Evolutionary conservation across 2,797 vertebrate species (phyloP).

Genomic region (Acestrorhynchus altus): DNA sequence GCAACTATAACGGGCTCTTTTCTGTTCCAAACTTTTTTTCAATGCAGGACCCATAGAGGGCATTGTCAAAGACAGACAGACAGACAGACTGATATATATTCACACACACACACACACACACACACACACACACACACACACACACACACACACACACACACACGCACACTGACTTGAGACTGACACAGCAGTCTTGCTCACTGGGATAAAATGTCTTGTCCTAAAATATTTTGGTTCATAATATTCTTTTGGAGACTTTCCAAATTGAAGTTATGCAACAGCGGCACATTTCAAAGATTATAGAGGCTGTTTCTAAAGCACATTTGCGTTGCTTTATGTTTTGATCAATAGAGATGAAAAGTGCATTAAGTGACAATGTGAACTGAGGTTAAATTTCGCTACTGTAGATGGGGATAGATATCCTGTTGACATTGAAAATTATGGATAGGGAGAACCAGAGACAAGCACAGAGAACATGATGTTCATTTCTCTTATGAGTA

Average conservation of each 20-base stretch:
- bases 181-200: neutral
- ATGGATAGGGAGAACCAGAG: slow-evolving; percentile 3
- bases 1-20: slow-evolving; percentile 26
- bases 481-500: too few relatives aligned
- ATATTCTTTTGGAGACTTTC: neutral
- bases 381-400: neutral
- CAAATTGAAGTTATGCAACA: neutral
- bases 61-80: slow-evolving; percentile 10
- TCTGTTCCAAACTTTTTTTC: slow-evolving; percentile 26
- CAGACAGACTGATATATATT: neutral
- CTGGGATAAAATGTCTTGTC: neutral
- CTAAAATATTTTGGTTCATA: neutral
- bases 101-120: neutral
- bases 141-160: neutral
- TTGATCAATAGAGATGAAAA: slow-evolving; percentile 8
- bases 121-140: neutral
- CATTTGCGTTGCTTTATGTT: neutral
- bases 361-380: slow-evolving; percentile 2
- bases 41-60: slow-evolving; percentile 9
- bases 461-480: slow-evolving; percentile 2
- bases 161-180: neutral
- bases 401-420: neutral
- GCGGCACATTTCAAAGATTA: neutral
- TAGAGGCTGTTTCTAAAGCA: neutral
- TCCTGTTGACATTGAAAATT: slow-evolving; percentile 1